Conservation (phyloP, 2,113 vertebrate genomes). For the Bos taurus region ARS-UCD2.0 NC_037330.1:73950001-73950500, state of each 20-base stretch:
- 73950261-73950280: neutral
- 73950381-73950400: neutral
- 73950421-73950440: neutral
- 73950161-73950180: neutral
- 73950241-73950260: neutral
- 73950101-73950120: neutral
- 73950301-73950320: fast-evolving
- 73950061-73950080: neutral
- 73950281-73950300: neutral
- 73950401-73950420: neutral
- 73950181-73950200: neutral
- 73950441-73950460: neutral
- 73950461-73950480: neutral
- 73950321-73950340: neutral
- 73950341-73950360: neutral
- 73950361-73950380: neutral
- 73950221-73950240: neutral
- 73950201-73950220: neutral
- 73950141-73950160: neutral
- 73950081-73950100: neutral
- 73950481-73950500: neutral
- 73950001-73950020: neutral
- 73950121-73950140: too few relatives aligned
- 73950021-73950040: neutral
- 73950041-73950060: neutral